Base-by-base conservation (phyloP, 2,888 invertebrate species). In the Patella pellucida region DNA sequence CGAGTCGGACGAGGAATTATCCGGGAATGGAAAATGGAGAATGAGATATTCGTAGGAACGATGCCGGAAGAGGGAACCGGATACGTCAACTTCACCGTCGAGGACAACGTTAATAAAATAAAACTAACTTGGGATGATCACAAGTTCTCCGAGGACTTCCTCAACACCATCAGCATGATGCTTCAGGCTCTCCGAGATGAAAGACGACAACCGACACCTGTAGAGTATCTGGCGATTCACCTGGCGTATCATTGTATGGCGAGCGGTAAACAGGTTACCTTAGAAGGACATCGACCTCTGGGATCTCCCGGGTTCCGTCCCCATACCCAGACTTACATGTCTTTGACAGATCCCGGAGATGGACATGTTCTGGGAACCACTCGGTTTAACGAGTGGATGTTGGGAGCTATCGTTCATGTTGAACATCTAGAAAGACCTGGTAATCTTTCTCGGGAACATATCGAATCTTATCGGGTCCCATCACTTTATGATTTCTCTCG, bases 301-400 rank as follows among this genome's bases (percentile, higher is more conserved):
- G 85, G 85, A 5, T 81, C 84, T 15, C 84, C 85, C 11, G 85
- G 85, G 12, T 85, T 85, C 75, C 76, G 84, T 16, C 82, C 82
- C 11, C 79, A 82, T 73, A 80, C 85, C 15, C 85, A 85, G 76
- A 85, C 84, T 52, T 84, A 85, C 75, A 84, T 84, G 84, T 84
- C 85, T 16, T 72, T 84, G 19, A 85, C 85, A 12, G 85, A 85
- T 72, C 85, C 85, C 0, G 85, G 85, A 1, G 85, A 85, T 52
- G 85, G 85, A 4, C 85, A 85, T 71, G 81, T 84, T 31, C 74
- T 85, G 74, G 85, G 85, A 15, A 85, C 85, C 12, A 84, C 85
- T 16, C 76, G 83, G 54, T 83, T 81, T 72, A 71, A 77, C 14
- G 85, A 85, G 19, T 85, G 85, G 85, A 81, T 85, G 82, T 73